These are phyloP conservation scores for Empidonax alnorum DNA, from an alignment of 2,113 vertebrate genomes.

Conservation along the genomic window DNA sequence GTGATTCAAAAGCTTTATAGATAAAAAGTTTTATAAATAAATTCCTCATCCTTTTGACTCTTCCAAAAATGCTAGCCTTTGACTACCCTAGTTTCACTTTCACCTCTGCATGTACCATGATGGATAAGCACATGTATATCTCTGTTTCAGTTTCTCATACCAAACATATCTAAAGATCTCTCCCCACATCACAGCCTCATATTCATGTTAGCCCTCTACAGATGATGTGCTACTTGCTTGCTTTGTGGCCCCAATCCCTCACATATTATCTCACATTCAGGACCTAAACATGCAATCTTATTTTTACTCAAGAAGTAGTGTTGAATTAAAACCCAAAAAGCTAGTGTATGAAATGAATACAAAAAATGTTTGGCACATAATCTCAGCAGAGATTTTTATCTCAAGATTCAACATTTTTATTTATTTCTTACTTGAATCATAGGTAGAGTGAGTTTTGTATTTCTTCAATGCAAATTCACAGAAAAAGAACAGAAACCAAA, in stretches of 20 bases:
- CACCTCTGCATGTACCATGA: background rate
- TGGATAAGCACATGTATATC: background rate
- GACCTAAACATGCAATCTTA: background rate
- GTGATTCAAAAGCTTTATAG: background rate
- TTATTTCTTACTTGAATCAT: background rate
- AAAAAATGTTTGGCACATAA: background rate
- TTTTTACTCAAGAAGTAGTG: background rate
- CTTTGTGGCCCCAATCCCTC: fast-evolving
- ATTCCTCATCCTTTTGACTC: background rate
- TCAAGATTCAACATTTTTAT: background rate
- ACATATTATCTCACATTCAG: background rate
- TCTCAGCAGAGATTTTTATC: background rate
- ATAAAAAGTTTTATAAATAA: background rate
- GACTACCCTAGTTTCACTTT: background rate
- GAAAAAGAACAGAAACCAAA: background rate
- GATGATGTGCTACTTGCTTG: background rate
- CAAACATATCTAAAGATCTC: background rate
- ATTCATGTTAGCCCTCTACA: background rate
- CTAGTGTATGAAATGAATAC: background rate
- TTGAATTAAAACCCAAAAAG: background rate
- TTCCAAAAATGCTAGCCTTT: background rate
- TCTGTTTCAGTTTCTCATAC: background rate
- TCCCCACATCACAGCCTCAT: background rate
- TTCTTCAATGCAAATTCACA: background rate
- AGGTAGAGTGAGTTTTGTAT: background rate